Evolutionary conservation across 2,797 vertebrate species (phyloP), one percentile per base, ranked within the genome.

Genomic region (Trachops cirrhosus): DNA sequence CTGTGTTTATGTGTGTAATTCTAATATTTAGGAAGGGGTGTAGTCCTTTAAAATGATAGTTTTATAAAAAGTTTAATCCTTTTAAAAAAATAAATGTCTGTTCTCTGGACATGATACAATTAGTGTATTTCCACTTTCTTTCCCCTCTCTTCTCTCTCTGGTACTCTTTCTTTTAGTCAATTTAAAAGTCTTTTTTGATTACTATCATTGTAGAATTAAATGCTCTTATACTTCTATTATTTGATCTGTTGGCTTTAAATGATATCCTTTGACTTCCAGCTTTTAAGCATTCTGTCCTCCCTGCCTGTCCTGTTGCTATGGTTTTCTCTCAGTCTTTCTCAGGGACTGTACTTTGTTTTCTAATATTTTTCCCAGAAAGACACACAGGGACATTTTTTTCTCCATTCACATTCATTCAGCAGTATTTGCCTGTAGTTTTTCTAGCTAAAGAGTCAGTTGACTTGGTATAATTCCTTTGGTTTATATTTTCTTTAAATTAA

Each of bases 221-320:
- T 95, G 41, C 22, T 96, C 41, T 71, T 78, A 16, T 24, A 8
- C 8, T 73, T 64, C 7, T 64, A n/a, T 52, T 84, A 67, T 90
- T 96, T 88, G 52, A 90, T 77, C 44, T 92, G 48, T 91, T 37
- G 90, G 41, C 32, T 79, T 95, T 86, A 86, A 94, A 50, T 78
- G 48, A 78, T 83, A 59, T 22, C n/a, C 39, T 94, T 86, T 50
- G 80, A 74, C 34, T 86, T 26, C 39, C 19, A 74, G 32, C 26
- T 54, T 41, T 77, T 80, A 62, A 24, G 34, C 10, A 57, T 32
- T 77, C 41, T 44, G 0, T 62, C 6, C 32, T 77, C 24, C 16
- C 34, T 29, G 5, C 2, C 34, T 79, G 39, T 32, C 5, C n/a
- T 54, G 15, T 79, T 67, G 46, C n/a, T 73, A 6, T 73, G 79